Conservation (phyloP, 1,140 invertebrate species). For the Ips nitidus region DNA sequence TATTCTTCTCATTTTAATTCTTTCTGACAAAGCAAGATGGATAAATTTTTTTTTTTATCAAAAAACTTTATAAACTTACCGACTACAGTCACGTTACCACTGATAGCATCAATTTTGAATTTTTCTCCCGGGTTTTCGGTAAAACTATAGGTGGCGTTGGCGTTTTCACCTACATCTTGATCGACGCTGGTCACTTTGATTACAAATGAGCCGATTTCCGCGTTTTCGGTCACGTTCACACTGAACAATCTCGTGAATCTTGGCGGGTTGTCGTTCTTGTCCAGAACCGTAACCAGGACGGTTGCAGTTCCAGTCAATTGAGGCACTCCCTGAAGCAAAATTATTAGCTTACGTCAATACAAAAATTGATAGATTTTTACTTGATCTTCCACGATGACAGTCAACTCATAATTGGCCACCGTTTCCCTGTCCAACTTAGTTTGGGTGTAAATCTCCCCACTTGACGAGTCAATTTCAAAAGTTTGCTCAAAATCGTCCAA, state of each 20-base stretch:
- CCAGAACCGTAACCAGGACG: constrained; percentile 79
- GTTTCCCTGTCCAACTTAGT: constrained; percentile 92
- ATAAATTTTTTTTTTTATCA: background rate
- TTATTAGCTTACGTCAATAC: background rate
- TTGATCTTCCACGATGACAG: constrained; percentile 56
- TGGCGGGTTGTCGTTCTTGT: constrained; percentile 95
- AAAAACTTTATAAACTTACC: constrained; percentile 14
- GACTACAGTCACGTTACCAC: constrained; percentile 90
- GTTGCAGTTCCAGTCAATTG: constrained; percentile 81
- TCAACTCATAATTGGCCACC: constrained; percentile 78
- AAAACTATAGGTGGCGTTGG: constrained; percentile 86
- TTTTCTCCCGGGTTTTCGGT: constrained; percentile 85
- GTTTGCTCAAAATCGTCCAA: constrained; percentile 72
- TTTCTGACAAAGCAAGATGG: constrained; percentile 38
- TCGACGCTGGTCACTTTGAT: constrained; percentile 90
- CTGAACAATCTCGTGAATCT: constrained; percentile 90
- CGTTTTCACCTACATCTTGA: constrained; percentile 82
- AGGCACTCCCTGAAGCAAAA: constrained; percentile 67
- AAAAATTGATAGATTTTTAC: background rate
- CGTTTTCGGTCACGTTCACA: constrained; percentile 94
- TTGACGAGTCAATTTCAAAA: constrained; percentile 78
- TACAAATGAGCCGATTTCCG: constrained; percentile 88
- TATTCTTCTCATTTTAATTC: no score
- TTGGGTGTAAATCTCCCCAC: constrained; percentile 84
- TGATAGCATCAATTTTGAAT: constrained; percentile 84